Base-by-base conservation (phyloP, 35 echinoderm and acorn worm genomes). In the Diadema setosum region DNA sequence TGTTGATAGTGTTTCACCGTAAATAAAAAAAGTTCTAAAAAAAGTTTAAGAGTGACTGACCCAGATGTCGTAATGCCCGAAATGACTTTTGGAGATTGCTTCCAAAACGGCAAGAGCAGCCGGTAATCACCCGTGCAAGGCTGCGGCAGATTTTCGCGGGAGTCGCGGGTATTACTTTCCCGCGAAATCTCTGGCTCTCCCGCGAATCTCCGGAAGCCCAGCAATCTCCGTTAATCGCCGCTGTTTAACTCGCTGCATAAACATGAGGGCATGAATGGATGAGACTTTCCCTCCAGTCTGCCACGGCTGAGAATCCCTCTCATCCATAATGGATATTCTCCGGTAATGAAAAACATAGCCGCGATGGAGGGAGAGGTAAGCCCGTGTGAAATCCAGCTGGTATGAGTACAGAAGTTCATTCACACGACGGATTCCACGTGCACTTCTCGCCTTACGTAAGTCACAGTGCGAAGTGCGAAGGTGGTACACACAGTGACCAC, bases 171-270 rank as follows among this genome's bases (percentile, higher is more conserved):
- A 67, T 67, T 67, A 67, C 63, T 67, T 67, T 67, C 63, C 63
- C 15, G 16, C 63, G 27, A 67, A 67, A n/a, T 67, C 21, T 26
- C 15, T 26, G 63, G 63, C 63, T 67, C 37, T 67, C 11, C 7
- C 9, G 37, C 63, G 63, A 67, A 67, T 33, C 63, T 67, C 5
- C 27, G 63, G 27, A 15, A 34, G 63, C 23, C 37, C 27, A 34
- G 8, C 7, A 12, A 29, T 67, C 63, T 67, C 20, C 63, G 27
- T 29, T 67, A 67, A 67, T 67, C 63, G 63, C 37, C 24, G 12
- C 63, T 67, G 27, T 67, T 67, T 67, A 67, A 67, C 63, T 67
- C 63, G 21, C 63, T 67, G 63, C 63, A 67, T 67, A 67, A 67
- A 67, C 63, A 67, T 67, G 63, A 67, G 63, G 63, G 63, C 24